Percentiles rank a stretch among this genome's conserved stretches.
Evolutionary conservation across 1,140 invertebrate species (phyloP).

Genomic region (Stegodyphus dumicola): DNA sequence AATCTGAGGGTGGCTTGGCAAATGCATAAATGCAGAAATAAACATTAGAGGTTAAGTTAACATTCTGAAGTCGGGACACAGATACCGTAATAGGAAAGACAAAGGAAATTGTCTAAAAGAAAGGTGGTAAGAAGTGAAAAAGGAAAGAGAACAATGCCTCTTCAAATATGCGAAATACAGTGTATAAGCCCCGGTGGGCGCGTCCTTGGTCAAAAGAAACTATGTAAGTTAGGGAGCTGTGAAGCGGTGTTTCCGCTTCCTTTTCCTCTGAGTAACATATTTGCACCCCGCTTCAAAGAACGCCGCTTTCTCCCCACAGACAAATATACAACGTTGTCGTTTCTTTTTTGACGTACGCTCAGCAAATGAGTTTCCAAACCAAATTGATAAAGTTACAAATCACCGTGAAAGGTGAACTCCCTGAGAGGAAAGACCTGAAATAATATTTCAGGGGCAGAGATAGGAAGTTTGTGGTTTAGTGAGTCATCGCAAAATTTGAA

Average conservation of each 20-base stretch:
- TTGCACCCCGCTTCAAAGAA: slow-evolving; percentile 1
- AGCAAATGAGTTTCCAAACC: not conserved
- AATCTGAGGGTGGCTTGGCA: too few species aligned
- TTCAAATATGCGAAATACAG: not conserved
- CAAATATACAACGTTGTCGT: not conserved
- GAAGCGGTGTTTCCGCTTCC: slow-evolving; percentile 40
- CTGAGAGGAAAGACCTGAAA: not conserved
- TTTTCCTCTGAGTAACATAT: not conserved
- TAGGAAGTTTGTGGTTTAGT: too few species aligned
- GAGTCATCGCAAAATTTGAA: too few species aligned
- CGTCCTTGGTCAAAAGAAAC: not conserved
- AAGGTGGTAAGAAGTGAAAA: too few species aligned
- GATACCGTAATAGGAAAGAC: too few species aligned
- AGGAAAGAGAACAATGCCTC: too few species aligned
- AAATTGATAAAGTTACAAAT: not conserved
- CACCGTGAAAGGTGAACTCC: not conserved
- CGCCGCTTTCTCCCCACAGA: slow-evolving; percentile 10
- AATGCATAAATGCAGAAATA: too few species aligned
- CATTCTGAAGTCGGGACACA: too few species aligned
- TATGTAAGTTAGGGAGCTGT: slow-evolving; percentile 7
- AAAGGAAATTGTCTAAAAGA: too few species aligned
- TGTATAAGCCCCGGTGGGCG: not conserved
- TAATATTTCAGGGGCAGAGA: too few species aligned
- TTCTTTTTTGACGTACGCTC: not conserved
- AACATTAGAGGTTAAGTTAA: too few species aligned